phyloP scores from a whole-genome alignment of 2,113 vertebrate species.

The Xenopus tropicalis region UCB_Xtro_10.0 CM004452.2:28510501-28511000 shows the following conservation, averaged over 20 bases:
- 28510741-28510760: slow-evolving; percentile 49
- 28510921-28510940: slow-evolving; percentile 22
- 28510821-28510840: slow-evolving; percentile 49
- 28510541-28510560: background rate
- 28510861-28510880: slow-evolving; percentile 49
- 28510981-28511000: background rate
- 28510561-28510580: too few species aligned
- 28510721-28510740: slow-evolving; percentile 46
- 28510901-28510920: slow-evolving; percentile 30
- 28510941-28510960: background rate
- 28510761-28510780: slow-evolving; percentile 54
- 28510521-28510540: too few species aligned
- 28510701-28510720: slow-evolving; percentile 19
- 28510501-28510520: too few species aligned
- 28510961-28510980: background rate
- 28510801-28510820: slow-evolving; percentile 47
- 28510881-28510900: slow-evolving; percentile 24
- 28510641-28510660: background rate
- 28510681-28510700: background rate
- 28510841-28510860: slow-evolving; percentile 48
- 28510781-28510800: slow-evolving; percentile 49
- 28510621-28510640: background rate
- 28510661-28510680: background rate
- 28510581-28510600: too few species aligned
- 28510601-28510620: too few species aligned